Base-by-base conservation (phyloP, 2,113 vertebrate species). In the Serinus canaria region DNA sequence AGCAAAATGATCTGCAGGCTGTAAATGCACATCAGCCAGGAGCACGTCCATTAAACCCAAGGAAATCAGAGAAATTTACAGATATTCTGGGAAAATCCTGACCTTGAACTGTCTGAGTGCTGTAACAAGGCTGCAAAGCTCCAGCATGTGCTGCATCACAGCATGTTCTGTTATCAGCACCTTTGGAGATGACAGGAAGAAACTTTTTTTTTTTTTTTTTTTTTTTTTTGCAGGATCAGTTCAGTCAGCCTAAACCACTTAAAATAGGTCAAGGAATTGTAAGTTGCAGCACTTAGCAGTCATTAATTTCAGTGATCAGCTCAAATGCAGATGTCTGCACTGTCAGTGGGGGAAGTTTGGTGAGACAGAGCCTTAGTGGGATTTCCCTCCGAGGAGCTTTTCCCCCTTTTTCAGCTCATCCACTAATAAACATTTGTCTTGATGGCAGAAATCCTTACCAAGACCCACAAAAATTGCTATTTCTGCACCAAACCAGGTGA, bases 31-130 rank as follows among this genome's bases (percentile, higher is more conserved):
- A 39, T 56, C 33, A 52, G 12, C 1, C 1, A 70, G 85, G 62
- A 84, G 21, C 6, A 8, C 0, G 1, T 1, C 18, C 17, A 2
- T 60, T 47, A 27, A 77, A 73, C 27, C 10, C 28, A 25, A 44
- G 4, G 4, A 41, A 68, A 70, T 41, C 20, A 69, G 64, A 64
- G 12, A 70, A 83, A 53, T 27, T 20, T 15, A 10, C 13, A 56
- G 69, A 31, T 15, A 41, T 46, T 10, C 41, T 77, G 76, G 59
- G 68, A 80, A 80, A 83, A 68, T 24, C 55, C 63, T 92, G 77
- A 86, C 68, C 77, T 95, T 89, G 91, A 86, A 10, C 37, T 59
- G 44, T 35, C 30, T 60, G 66, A 68, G 79, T 2, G 2, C 1
- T 59, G 72, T 37, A 75, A 47, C 21, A 10, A 27, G 70, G 46